These are phyloP conservation scores for Knipowitschia caucasica DNA, from an alignment of 2,797 vertebrate species.

Conservation along the genomic window DNA sequence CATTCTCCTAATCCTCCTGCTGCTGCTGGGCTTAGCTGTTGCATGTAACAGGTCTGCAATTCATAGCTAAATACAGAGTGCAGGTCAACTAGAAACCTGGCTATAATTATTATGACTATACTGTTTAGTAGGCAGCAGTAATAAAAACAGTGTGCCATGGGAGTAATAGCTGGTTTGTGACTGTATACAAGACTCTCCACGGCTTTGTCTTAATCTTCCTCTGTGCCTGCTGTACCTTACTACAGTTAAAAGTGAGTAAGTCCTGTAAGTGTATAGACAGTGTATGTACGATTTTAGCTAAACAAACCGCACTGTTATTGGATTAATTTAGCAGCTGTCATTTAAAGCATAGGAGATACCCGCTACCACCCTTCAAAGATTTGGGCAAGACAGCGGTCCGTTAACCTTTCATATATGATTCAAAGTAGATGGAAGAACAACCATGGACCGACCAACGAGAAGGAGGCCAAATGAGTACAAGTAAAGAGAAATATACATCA, in stretches of 20 bases:
- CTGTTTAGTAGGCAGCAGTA: constrained; percentile 41
- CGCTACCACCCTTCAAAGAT: constrained; percentile 9
- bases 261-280: background rate
- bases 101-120: constrained; percentile 51
- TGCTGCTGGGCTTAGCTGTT: constrained; percentile 18
- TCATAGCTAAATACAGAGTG: constrained; percentile 46
- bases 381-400: constrained; percentile 28
- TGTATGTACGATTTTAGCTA: constrained; percentile 9
- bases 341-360: constrained; percentile 18
- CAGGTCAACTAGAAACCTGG: constrained; percentile 38
- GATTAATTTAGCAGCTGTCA: background rate
- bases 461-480: constrained; percentile 24
- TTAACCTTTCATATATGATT: constrained; percentile 38
- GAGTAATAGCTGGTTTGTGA: constrained; percentile 36
- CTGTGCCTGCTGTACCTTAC: background rate
- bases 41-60: constrained; percentile 30
- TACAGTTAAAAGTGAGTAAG: background rate
- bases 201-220: background rate
- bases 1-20: constrained; percentile 32
- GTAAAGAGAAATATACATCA: constrained; percentile 22
- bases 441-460: constrained; percentile 34
- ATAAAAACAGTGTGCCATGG: constrained; percentile 42
- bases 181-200: background rate
- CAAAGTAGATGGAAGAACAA: constrained; percentile 25
- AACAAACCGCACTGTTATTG: constrained; percentile 8